Evolutionary conservation across 2,113 vertebrate genomes (phyloP).

Genomic region (Oophaga pumilio): DNA sequence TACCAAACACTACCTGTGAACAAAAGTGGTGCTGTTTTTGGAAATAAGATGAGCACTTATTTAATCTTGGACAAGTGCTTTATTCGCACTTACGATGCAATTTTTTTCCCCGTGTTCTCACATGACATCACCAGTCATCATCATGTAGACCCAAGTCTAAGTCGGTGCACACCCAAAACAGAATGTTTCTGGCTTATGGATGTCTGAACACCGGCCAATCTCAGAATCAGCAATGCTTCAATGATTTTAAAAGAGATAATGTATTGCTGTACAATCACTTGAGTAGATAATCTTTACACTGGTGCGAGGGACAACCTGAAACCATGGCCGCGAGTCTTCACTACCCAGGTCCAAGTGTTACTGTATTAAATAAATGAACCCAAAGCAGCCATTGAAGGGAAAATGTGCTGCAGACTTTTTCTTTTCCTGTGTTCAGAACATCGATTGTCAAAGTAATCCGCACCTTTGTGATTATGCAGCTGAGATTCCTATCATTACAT

Average conservation of each 20-base stretch:
- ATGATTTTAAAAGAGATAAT: slow-evolving; percentile 42
- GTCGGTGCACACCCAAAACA: background rate
- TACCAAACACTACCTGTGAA: too few relatives aligned
- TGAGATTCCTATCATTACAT: slow-evolving; percentile 51
- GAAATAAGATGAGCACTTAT: too few relatives aligned
- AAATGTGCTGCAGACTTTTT: background rate
- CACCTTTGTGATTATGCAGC: slow-evolving; percentile 37
- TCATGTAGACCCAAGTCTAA: background rate
- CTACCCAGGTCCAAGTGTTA: background rate
- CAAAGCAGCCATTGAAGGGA: slow-evolving; percentile 12
- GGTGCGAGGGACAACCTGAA: slow-evolving; percentile 34
- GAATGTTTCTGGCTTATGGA: background rate
- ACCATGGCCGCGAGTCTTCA: background rate
- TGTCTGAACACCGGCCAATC: slow-evolving; percentile 46
- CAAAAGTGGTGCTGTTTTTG: too few relatives aligned
- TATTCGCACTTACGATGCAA: background rate
- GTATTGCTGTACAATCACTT: slow-evolving; percentile 28
- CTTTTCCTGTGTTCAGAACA: slow-evolving; percentile 58
- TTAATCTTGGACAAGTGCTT: too few relatives aligned
- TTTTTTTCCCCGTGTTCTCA: background rate
- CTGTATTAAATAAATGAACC: slow-evolving; percentile 24
- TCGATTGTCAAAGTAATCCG: slow-evolving; percentile 61
- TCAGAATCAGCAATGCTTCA: background rate
- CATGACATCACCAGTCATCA: background rate
- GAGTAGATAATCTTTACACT: slow-evolving; percentile 25